Percentiles rank a stretch among this genome's conserved stretches.
Evolutionary conservation across 53 echinoderm and acorn worm genomes (phyloP).

Genomic region (Echinometra lucunter): DNA sequence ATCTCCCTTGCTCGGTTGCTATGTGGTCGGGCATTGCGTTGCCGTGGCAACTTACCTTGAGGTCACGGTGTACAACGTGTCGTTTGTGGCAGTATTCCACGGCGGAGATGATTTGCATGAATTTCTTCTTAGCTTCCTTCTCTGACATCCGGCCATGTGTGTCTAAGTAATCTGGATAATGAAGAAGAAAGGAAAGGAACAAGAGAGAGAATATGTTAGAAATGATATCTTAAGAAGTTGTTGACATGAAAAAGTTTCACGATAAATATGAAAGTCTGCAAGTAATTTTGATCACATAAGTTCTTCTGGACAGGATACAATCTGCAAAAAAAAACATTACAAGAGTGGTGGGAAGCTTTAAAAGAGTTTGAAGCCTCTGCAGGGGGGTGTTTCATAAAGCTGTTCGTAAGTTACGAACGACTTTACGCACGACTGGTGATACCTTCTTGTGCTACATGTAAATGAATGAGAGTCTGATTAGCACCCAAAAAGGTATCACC

Average conservation of each 20-base stretch:
- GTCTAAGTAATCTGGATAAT: slow-evolving; percentile 89
- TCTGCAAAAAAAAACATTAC: too few species aligned
- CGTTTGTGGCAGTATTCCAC: slow-evolving; percentile 97
- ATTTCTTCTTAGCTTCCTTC: slow-evolving; percentile 96
- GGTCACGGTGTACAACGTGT: slow-evolving; percentile 92
- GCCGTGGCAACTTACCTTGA: slow-evolving; percentile 82
- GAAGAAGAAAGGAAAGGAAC: neutral
- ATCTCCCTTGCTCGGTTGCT: slow-evolving; percentile 32
- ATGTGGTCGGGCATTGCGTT: slow-evolving; percentile 43
- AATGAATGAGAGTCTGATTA: too few species aligned
- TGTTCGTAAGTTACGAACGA: too few species aligned
- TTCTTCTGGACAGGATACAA: too few species aligned
- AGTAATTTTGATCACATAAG: too few species aligned
- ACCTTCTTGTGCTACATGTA: too few species aligned
- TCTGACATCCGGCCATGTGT: slow-evolving; percentile 97
- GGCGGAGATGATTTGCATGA: slow-evolving; percentile 95
- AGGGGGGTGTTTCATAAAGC: too few species aligned
- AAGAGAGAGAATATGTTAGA: neutral
- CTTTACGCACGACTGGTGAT: too few species aligned
- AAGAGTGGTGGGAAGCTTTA: too few species aligned
- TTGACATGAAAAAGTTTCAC: neutral
- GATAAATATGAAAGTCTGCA: too few species aligned
- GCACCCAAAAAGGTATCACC: too few species aligned
- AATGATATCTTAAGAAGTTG: neutral
- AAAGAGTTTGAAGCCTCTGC: too few species aligned